Evolutionary conservation across 2,113 vertebrate species (phyloP), one percentile per base, ranked within the genome.

Genomic region (Gavialis gangeticus): DNA sequence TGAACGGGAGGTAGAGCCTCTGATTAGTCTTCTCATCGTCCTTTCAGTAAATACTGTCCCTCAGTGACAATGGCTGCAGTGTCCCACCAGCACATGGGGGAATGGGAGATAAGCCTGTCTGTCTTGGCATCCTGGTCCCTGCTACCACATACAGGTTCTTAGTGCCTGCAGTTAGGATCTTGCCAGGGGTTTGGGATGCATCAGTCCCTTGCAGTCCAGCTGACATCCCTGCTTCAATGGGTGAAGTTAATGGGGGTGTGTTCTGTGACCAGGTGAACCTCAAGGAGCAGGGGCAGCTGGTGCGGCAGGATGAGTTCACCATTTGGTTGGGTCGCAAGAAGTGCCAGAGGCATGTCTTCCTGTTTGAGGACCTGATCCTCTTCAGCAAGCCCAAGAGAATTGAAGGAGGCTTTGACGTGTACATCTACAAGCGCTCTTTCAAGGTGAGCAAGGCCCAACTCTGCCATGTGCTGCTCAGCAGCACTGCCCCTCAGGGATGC

Each of bases 341-440:
- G 82, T 98, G 98, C 80, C 97, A 98, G 92, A 97, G 99, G 69
- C 98, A 98, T 0, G 92, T 99, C 84, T 99, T 99, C 97, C 98
- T 99, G 79, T 99, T 99, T 37, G 98, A 99, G 97, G 98, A 99
- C 85, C 98, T 99, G 46, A 97, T 99, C 81, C 98, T 99, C 75
- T 99, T 99, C 96, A 99, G 99, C 98, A 99, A 99, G 95, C 98
- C 99, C 67, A 99, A 98, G 90, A 97, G 95, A 60, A 98, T 98
- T 0, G 98, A 98, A 27, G 95, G 98, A 21, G 98, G 98, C 62
- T 95, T 98, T 8, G 98, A 98, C 46, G 98, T 97, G 18, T 99
- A 98, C 71, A 97, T 98, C 92, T 99, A 99, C 95, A 99, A 99
- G 82, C 98, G 98, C 18, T 99, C 98, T 71, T 99, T 99, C 94